phyloP scores from a whole-genome alignment of 2,797 vertebrate genomes.

The Prionace glauca region DNA sequence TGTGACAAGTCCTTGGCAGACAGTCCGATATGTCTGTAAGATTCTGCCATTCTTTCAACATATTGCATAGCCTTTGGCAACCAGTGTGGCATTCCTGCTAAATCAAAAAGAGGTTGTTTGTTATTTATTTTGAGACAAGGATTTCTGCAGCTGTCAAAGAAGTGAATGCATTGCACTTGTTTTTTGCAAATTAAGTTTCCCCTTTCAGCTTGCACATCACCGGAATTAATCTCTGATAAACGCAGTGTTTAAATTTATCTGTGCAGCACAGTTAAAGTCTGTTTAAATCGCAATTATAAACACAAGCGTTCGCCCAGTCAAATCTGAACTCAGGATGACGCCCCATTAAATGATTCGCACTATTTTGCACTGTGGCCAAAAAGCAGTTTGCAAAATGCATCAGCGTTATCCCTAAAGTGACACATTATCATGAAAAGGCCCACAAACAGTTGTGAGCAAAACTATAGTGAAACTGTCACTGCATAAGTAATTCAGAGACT shows the following conservation, averaged over 20 bases:
- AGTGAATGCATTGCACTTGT: background rate
- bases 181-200: slow-evolving; percentile 10
- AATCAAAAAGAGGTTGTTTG: background rate
- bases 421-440: background rate
- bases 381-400: background rate
- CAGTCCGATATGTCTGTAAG: background rate
- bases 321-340: background rate
- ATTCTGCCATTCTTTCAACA: background rate
- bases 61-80: background rate
- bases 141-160: background rate
- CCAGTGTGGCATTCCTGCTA: too few species aligned
- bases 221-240: background rate
- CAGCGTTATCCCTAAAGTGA: background rate
- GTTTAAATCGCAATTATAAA: slow-evolving; percentile 8
- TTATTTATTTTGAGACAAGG: background rate
- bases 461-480: background rate
- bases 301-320: background rate
- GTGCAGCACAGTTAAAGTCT: background rate
- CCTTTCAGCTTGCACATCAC: background rate
- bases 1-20: background rate
- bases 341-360: background rate
- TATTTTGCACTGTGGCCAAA: background rate
- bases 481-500: too few species aligned
- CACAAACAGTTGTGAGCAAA: background rate
- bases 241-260: background rate